These are phyloP conservation scores for Artemia sinica DNA, from an alignment of 2,888 invertebrate genomes.

Conservation along the genomic window DNA sequence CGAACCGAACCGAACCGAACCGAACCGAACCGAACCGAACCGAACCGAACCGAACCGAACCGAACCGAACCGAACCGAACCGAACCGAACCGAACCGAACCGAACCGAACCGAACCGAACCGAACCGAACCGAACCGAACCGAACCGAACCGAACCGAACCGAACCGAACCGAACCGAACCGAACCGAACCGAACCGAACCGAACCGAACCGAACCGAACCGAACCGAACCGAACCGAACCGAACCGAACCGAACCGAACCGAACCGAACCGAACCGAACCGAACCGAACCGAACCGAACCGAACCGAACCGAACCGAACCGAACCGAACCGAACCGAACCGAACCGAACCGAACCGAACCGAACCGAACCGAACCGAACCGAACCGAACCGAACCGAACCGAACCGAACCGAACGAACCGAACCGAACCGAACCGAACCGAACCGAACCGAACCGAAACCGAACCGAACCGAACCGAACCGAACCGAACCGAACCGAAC, in stretches of 20 bases:
- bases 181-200: constrained; percentile 9
- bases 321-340: constrained; percentile 5
- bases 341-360: constrained; percentile 9
- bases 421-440: no score
- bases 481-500: constrained; percentile 9
- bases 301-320: constrained; percentile 9
- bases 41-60: constrained; percentile 22
- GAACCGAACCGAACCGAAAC: no score
- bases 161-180: neutral
- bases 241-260: constrained; percentile 9
- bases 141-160: constrained; percentile 19
- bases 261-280: constrained; percentile 9
- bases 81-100: constrained; percentile 23
- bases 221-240: constrained; percentile 12
- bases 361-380: constrained; percentile 9
- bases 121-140: constrained; percentile 21
- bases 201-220: constrained; percentile 9
- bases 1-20: constrained; percentile 23
- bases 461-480: constrained; percentile 16
- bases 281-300: constrained; percentile 9
- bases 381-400: constrained; percentile 9
- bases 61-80: constrained; percentile 23
- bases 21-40: constrained; percentile 21
- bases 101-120: constrained; percentile 22
- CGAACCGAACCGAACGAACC: no score